Evolutionary conservation across 35 echinoderm and acorn worm genomes (phyloP), one percentile per base, ranked within the genome.

Genomic region (Apostichopus parvimensis): DNA sequence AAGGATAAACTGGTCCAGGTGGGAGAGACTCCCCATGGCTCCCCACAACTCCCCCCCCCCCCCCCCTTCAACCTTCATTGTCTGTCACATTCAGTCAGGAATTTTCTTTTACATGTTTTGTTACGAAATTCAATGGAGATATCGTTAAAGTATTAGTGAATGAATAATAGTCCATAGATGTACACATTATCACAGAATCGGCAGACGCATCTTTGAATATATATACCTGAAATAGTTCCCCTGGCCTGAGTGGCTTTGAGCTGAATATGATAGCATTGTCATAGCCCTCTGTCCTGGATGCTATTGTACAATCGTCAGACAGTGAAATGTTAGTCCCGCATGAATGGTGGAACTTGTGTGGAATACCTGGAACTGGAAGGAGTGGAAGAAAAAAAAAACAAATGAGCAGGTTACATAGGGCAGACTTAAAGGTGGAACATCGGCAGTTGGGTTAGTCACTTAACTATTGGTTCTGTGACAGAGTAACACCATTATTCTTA

Each of bases 211-310:
- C 17, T 68, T 18, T 68, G 18, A 18, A 68, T 75, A 3, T 75
- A 6, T 79, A 57, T 92, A 95, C 97, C 89, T 99, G 95, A 92
- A 99, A 99, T 64, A 93, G 24, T 90, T 99, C 97, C 56, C 95
- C 97, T 77, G 91, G 86, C 52, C 85, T 92, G 54, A 99, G 82
- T 53, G 97, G 95, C n/a, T 95, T 94, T 64, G 93, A 93, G 88
- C 97, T 99, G 83, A 98, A 99, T 55, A 94, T 57, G 52, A 99
- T 73, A 15, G 91, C 92, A 86, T 99, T 92, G 86, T 96, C 92
- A 80, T 94, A 99, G 1, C 93, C 92, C 22, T 93, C 91, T 66
- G 85, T 90, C 5, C 97, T 91, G 28, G 26, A 73, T 14, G 97
- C 95, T 78, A 72, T 90, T 15, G 91, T 26, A 72, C 45, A 56